Base-by-base conservation (phyloP, 2,888 invertebrate genomes). In the Eulithis testata region DNA sequence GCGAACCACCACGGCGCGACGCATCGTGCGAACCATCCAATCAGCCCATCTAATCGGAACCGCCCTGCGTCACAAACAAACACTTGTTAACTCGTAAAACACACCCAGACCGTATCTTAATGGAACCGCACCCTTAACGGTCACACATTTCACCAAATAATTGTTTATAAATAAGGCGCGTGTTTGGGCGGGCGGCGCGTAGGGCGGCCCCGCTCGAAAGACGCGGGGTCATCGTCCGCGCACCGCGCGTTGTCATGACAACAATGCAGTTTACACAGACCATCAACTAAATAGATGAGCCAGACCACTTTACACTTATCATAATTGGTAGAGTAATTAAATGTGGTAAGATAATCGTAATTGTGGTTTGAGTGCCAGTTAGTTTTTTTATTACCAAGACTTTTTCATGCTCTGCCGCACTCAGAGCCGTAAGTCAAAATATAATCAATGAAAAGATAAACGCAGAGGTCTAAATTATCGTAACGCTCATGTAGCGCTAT, bases 201-300 rank as follows among this genome's bases (percentile, higher is more conserved):
- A 80, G 82, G 80, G 81, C 76, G 82, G 79, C 78, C 78, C 78
- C 72, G 72, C 74, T 74, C 69, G 69, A 72, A 64, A 75, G 77
- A 45, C 74, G 72, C 66, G 68, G 72, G 85, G 84, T 84, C 85
- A 81, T 80, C 78, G 86, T 64, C 77, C 86, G 77, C 63, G 71
- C 77, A 75, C 73, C 78, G 79, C 73, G 74, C 80, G 87, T 86
- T 73, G 83, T 71, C 79, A 85, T 85, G 80, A 72, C 75, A 69
- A 86, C 85, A 71, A 68, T 81, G 81, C 81, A 81, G 69, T 75
- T 60, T 52, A 4, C 77, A 75, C 44, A 78, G 80, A 81, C 4
- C 60, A 71, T 3, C 14, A 8, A 52, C 11, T 45, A n/a, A n/a
- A 52, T 66, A n/a, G 49, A 8, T 56, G 61, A 63, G 63, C 51